Conservation (phyloP, 2,797 vertebrate genomes). For the Okamejei kenojei region DNA sequence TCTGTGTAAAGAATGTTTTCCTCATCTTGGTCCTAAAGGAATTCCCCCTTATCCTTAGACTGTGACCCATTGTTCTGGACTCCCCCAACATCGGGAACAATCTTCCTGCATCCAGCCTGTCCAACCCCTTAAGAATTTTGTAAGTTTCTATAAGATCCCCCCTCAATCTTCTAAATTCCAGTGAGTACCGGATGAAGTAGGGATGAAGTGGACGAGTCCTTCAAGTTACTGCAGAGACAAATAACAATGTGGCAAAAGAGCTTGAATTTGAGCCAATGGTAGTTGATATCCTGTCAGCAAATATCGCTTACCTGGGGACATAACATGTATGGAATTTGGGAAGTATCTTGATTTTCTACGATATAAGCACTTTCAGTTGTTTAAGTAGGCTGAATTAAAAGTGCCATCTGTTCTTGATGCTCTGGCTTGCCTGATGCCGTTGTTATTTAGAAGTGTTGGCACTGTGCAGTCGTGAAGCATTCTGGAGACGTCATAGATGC, state of each 20-base stretch:
- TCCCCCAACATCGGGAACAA: no score
- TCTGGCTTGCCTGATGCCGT: neutral
- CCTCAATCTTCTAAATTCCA: no score
- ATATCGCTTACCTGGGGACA: no score
- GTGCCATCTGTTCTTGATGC: neutral
- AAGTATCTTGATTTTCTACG: neutral
- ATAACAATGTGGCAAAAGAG: neutral
- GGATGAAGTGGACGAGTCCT: neutral
- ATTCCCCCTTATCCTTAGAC: no score
- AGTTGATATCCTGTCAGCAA: neutral
- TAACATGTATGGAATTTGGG: neutral
- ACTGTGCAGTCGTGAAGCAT: neutral
- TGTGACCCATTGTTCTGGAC: no score
- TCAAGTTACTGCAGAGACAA: neutral
- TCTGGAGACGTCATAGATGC: neutral
- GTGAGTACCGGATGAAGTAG: neutral
- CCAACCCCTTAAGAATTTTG: no score
- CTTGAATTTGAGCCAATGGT: neutral
- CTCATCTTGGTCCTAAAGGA: no score
- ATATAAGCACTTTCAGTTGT: neutral
- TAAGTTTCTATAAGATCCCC: no score
- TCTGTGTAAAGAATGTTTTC: no score
- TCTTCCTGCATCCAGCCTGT: no score
- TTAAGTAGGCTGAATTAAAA: neutral
- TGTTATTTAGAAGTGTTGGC: neutral